phyloP scores from a whole-genome alignment of 2,888 invertebrate species.

The Dryocosmus kuriphilus region DNA sequence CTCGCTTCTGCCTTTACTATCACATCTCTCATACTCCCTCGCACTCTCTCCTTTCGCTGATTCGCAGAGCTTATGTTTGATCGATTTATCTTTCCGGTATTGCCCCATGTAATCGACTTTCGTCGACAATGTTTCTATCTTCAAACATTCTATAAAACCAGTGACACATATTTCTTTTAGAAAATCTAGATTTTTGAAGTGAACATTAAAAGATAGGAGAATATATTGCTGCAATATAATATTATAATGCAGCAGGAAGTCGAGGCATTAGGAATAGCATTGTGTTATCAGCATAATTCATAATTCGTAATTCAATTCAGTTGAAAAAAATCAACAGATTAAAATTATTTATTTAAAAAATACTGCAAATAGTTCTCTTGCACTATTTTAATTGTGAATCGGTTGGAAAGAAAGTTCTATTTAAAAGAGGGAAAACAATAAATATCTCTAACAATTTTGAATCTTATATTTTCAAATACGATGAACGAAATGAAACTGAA shows the following conservation, averaged over 20 bases:
- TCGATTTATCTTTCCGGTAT: conserved; percentile 48
- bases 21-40: background rate
- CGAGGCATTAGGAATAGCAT: background rate
- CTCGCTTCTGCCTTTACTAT: conserved; percentile 39
- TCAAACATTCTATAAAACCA: conserved; percentile 4
- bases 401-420: too few relatives aligned
- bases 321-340: too few relatives aligned
- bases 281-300: too few relatives aligned
- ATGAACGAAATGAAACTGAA: background rate
- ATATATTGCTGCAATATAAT: background rate
- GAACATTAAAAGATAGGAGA: background rate
- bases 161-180: background rate
- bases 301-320: background rate
- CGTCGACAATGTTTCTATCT: conserved; percentile 37
- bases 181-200: background rate
- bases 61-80: conserved; percentile 8
- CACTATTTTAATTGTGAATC: too few relatives aligned
- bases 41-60: conserved; percentile 30
- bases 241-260: background rate
- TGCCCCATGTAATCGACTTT: conserved; percentile 48
- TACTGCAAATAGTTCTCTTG: too few relatives aligned
- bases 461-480: too few relatives aligned
- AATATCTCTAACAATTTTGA: background rate
- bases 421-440: too few relatives aligned
- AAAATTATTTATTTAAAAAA: too few relatives aligned